Evolutionary conservation across 2,113 vertebrate genomes (phyloP), one percentile per base, ranked within the genome.

Genomic region (Aviceda subcristata): DNA sequence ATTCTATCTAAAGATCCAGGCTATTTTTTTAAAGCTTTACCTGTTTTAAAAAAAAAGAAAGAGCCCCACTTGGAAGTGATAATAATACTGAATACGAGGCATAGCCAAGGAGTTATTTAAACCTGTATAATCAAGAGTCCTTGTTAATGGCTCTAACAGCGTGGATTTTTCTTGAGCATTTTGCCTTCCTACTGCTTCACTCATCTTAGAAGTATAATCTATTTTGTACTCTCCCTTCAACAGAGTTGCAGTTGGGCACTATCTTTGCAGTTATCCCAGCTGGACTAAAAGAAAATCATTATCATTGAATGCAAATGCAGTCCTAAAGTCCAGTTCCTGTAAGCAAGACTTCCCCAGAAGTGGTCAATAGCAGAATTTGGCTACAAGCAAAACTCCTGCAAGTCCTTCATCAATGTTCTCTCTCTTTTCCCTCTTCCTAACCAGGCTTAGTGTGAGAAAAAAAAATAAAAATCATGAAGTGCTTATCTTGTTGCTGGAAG

Each of bases 1-100:
- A 97, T 98, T 98, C 97, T 95, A 96, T 88, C 97, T 98, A 97
- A 98, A 98, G 97, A 98, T 86, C 93, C 82, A 76, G 80, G 88
- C 36, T 96, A 86, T 84, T 97, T 97, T 97, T 97, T 91, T 68
- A 19, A 60, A 69, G 26, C 38, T 93, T 86, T 77, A 59, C 51
- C 7, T 39, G 30, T 29, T 29, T 75, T 22, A 3, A 93, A 51
- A 56, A 73, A 66, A 62, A 41, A 39, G 41, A 22, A 34, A 27
- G 36, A 48, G 32, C 39, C 36, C n/a, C 18, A 11, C 48, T 56
- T 46, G n/a, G 74, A 88, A 88, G 50, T 36, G 46, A 41, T 90
- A 84, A 87, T 56, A 88, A 53, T 43, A 27, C 21, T 53, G 41
- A 46, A 23, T 72, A 88, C 15, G 48, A 86, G 59, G 55, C 63